These are phyloP conservation scores for Syrista parreyssii DNA, from an alignment of 2,888 invertebrate species.

Conservation along the genomic window DNA sequence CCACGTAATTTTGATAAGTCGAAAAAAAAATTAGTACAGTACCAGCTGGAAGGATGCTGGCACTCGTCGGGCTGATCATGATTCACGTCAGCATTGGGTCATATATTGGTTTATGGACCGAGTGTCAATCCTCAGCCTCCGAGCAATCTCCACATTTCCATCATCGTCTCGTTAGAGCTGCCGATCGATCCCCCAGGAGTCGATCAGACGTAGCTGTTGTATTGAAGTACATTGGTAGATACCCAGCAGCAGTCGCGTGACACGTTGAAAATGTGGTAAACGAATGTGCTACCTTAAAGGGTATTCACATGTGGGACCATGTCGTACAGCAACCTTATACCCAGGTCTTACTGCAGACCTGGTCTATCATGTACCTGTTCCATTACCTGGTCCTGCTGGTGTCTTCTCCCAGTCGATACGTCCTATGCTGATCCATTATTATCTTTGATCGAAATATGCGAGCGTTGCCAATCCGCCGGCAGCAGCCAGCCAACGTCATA, in stretches of 20 bases:
- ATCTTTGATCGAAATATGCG: constrained; percentile 4
- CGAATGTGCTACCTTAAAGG: constrained; percentile 52
- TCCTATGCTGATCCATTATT: neutral
- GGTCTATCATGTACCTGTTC: neutral
- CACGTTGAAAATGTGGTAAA: constrained; percentile 42
- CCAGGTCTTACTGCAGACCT: neutral
- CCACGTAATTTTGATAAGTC: neutral
- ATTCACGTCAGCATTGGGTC: neutral
- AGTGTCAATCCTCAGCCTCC: neutral
- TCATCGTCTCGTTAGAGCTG: constrained; percentile 49
- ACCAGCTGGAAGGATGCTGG: neutral
- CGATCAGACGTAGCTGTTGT: neutral
- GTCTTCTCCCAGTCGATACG: neutral
- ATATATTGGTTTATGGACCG: neutral
- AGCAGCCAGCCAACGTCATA: constrained; percentile 44
- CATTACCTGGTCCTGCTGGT: neutral
- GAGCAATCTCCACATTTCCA: constrained; percentile 31
- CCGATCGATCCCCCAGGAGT: constrained; percentile 28
- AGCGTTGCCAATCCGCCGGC: neutral
- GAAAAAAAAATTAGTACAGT: neutral
- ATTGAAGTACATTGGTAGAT: neutral
- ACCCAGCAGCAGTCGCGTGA: constrained; percentile 11
- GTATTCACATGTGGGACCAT: constrained; percentile 8
- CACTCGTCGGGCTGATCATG: neutral
- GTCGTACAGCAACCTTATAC: neutral